Base-by-base conservation (phyloP, 1,140 invertebrate species). In the Ctenoplectra terminalis region DNA sequence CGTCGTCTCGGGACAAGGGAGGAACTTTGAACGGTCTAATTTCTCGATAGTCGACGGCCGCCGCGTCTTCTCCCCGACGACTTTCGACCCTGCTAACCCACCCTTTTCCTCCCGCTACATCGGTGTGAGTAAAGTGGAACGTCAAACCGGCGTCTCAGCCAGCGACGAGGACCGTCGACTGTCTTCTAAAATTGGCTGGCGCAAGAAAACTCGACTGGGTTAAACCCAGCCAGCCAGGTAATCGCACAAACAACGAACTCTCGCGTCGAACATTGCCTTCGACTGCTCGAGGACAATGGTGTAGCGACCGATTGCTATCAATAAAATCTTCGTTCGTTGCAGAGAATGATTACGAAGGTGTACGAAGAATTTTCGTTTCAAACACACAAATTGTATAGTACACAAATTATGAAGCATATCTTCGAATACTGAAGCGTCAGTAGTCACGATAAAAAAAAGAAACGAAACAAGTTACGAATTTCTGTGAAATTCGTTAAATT, bases 161-260 rank as follows among this genome's bases (percentile, higher is more conserved):
- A 85, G 48, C 31, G 56, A 71, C 64, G 56, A 60, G 26, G 34
- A 64, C 80, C 66, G 76, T 82, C 66, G 74, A 70, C 82, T 87
- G 82, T 86, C 79, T 84, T 29, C 61, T 70, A 79, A 88, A 91
- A 91, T 90, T 91, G 90, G 81, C 82, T 89, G 80, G 83, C 63
- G 77, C 74, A 84, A 83, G 81, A 88, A 88, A 89, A 89, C 81
- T 85, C 58, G 66, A 58, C 61, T 37, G 50, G 37, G 56, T 72
- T 52, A 67, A 83, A 80, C 56, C 81, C 83, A 84, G 70, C 74
- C 71, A 83, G 83, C 83, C 87, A 88, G 86, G 77, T 91, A 89
- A 91, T 91, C 86, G 84, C 87, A 78, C 85, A 88, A 91, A 88
- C 83, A 89, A 84, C 75, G 74, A 89, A 82, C 75, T 71, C 64